A percentile compares a stretch with the other conserved stretches of the same genome.
Evolutionary conservation across 2,888 invertebrate species (phyloP).

Genomic region (Cryptus viduatorius): DNA sequence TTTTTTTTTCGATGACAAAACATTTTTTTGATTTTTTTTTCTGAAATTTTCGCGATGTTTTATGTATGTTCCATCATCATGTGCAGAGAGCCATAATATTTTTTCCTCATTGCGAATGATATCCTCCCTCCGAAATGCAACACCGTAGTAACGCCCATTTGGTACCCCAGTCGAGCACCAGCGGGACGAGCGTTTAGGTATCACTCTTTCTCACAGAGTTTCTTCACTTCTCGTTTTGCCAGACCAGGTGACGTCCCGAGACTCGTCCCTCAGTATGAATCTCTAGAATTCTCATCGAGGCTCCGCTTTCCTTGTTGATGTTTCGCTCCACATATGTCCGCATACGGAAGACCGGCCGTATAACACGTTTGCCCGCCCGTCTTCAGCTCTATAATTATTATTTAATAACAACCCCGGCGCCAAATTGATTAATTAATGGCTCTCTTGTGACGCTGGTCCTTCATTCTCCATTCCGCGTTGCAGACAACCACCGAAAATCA

Average conservation of each 20-base stretch:
- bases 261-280: conserved; percentile 30
- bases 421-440: conserved; percentile 76
- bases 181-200: not conserved
- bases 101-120: conserved; percentile 9
- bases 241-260: conserved; percentile 51
- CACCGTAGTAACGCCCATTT: conserved; percentile 33
- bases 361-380: conserved; percentile 67
- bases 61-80: not conserved
- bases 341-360: conserved; percentile 47
- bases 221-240: conserved; percentile 31
- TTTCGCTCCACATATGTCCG: conserved; percentile 67
- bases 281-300: conserved; percentile 55
- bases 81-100: not conserved
- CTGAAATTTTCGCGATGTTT: not conserved
- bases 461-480: conserved; percentile 51
- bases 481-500: not conserved
- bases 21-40: not conserved
- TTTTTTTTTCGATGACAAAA: too few relatives aligned
- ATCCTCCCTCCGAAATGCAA: conserved; percentile 27
- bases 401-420: conserved; percentile 72
- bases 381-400: conserved; percentile 73
- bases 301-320: conserved; percentile 56
- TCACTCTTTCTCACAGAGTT: not conserved
- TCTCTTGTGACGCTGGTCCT: conserved; percentile 73
- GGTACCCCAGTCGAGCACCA: conserved; percentile 17